Evolutionary conservation across 2,888 invertebrate species (phyloP).

Genomic region (Oscheius sp.): DNA sequence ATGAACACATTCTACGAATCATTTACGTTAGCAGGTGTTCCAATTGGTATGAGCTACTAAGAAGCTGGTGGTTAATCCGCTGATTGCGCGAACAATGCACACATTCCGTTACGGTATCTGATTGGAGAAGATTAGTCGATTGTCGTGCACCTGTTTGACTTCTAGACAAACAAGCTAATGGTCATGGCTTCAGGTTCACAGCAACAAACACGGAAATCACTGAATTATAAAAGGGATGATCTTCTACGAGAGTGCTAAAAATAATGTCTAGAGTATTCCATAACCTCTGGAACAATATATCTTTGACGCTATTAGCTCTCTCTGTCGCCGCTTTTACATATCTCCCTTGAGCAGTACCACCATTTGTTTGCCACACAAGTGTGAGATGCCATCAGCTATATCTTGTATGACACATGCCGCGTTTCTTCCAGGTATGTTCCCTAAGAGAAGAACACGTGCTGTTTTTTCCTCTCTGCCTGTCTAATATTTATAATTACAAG

Average conservation of each 20-base stretch:
- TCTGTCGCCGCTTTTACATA: not conserved
- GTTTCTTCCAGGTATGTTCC: not conserved
- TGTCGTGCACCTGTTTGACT: slow-evolving; percentile 29
- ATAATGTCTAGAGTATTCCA: no score
- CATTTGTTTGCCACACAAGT: slow-evolving; percentile 1
- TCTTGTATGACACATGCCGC: slow-evolving; percentile 1
- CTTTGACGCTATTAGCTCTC: no score
- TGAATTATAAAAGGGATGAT: not conserved
- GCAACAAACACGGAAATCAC: not conserved
- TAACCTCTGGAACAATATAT: no score
- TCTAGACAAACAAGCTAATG: slow-evolving; percentile 11
- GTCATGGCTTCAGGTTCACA: slow-evolving; percentile 7
- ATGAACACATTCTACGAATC: slow-evolving; percentile 13
- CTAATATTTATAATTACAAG: no score
- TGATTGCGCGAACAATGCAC: slow-evolving; percentile 26
- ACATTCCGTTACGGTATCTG: slow-evolving; percentile 28
- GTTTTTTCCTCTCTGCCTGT: no score
- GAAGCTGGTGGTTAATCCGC: slow-evolving; percentile 21
- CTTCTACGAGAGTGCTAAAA: no score
- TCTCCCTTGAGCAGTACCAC: not conserved
- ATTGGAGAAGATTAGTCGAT: slow-evolving; percentile 26
- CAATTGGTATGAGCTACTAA: slow-evolving; percentile 10
- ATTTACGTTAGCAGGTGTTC: slow-evolving; percentile 9
- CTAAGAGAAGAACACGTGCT: no score
- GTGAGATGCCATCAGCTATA: not conserved